Conservation (phyloP, 2,888 invertebrate genomes). For the Stictocephala bisonia region DNA sequence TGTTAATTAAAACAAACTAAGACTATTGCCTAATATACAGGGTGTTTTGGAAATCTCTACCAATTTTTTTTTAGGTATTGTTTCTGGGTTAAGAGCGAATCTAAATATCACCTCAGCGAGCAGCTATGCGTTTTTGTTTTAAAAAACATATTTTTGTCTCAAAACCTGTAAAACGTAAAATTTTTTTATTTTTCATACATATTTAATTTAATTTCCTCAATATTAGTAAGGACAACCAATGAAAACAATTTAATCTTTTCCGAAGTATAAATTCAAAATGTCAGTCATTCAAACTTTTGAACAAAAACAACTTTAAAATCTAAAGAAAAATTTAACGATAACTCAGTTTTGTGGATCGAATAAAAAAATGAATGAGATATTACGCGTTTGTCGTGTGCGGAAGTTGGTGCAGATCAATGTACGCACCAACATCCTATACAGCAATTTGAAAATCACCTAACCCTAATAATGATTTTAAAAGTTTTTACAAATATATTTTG, state of each 20-base stretch:
- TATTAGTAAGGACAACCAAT: background rate
- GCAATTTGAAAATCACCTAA: background rate
- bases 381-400: background rate
- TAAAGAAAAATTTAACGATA: too few species aligned
- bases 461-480: conserved; percentile 1
- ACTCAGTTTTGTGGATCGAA: background rate
- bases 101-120: too few species aligned
- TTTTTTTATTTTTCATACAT: too few species aligned
- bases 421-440: background rate
- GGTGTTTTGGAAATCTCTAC: too few species aligned
- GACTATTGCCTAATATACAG: too few species aligned
- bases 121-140: too few species aligned
- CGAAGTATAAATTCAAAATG: background rate
- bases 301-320: background rate
- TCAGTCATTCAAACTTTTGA: background rate
- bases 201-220: too few species aligned
- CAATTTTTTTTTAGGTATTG: too few species aligned
- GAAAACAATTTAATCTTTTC: background rate
- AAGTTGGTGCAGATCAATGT: background rate
- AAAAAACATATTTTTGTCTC: too few species aligned
- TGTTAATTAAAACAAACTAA: too few species aligned
- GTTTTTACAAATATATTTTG: background rate
- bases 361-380: background rate
- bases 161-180: too few species aligned
- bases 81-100: too few species aligned